Conservation (phyloP, 2,888 invertebrate genomes). For the Temnothorax unifasciatus region DNA sequence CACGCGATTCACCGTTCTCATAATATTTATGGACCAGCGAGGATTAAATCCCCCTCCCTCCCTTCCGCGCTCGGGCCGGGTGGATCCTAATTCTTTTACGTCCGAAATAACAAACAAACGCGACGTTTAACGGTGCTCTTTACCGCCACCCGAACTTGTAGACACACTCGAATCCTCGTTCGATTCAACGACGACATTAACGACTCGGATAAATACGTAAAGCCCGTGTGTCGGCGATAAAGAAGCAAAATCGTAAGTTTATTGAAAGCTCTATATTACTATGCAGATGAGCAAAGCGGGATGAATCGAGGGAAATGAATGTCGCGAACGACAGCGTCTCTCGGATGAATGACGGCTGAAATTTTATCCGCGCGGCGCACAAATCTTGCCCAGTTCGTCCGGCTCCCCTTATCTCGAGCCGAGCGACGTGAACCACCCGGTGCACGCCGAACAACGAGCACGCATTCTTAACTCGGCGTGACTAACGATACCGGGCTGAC, state of each 20-base stretch:
- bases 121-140: background rate
- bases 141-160: background rate
- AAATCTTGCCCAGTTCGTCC: slow-evolving; percentile 1
- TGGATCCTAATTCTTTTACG: background rate
- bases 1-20: slow-evolving; percentile 28
- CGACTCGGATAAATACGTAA: background rate
- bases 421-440: slow-evolving; percentile 11
- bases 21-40: slow-evolving; percentile 56
- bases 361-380: background rate
- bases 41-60: background rate
- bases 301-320: background rate
- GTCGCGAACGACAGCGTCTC: background rate
- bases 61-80: background rate
- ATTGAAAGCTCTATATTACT: background rate
- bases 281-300: background rate
- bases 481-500: slow-evolving; percentile 78
- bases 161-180: background rate
- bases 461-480: slow-evolving; percentile 74
- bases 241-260: background rate
- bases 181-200: slow-evolving; percentile 1
- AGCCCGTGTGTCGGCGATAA: background rate
- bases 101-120: slow-evolving; percentile 15
- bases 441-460: background rate
- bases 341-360: background rate
- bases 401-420: background rate